Evolutionary conservation across 1,140 invertebrate species (phyloP).

Genomic region (Ceratina australensis): DNA sequence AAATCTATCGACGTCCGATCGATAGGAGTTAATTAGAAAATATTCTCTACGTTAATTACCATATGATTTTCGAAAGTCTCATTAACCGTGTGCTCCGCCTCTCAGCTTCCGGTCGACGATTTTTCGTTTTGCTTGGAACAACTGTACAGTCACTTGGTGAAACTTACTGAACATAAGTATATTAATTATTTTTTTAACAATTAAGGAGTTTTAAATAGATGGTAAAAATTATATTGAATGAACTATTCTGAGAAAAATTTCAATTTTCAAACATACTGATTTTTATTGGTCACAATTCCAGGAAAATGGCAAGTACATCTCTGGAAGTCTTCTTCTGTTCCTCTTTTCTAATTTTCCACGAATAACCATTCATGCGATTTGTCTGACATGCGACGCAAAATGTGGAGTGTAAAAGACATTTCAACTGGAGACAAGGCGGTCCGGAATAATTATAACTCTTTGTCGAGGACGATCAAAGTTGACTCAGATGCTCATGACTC

Average conservation of each 20-base stretch:
- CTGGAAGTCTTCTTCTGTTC: background rate
- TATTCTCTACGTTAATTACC: background rate
- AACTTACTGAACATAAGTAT: background rate
- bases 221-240: too few species aligned
- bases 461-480: slow-evolving; percentile 36
- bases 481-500: slow-evolving; percentile 47
- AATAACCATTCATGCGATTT: background rate
- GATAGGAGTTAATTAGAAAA: background rate
- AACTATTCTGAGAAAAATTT: too few species aligned
- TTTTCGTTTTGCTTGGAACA: slow-evolving; percentile 32
- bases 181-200: too few species aligned
- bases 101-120: slow-evolving; percentile 25
- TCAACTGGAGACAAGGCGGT: slow-evolving; percentile 5
- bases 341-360: background rate
- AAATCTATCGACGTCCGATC: background rate
- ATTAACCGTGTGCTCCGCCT: slow-evolving; percentile 34
- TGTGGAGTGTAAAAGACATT: background rate
- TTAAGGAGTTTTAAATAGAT: too few species aligned
- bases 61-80: slow-evolving; percentile 34
- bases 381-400: background rate
- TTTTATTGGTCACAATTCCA: too few species aligned
- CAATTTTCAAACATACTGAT: too few species aligned
- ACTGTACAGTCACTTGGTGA: slow-evolving; percentile 10
- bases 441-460: slow-evolving; percentile 26
- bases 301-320: background rate